These are phyloP conservation scores for Nasonia oneida DNA, from an alignment of 2,888 invertebrate species.

Conservation along the genomic window DNA sequence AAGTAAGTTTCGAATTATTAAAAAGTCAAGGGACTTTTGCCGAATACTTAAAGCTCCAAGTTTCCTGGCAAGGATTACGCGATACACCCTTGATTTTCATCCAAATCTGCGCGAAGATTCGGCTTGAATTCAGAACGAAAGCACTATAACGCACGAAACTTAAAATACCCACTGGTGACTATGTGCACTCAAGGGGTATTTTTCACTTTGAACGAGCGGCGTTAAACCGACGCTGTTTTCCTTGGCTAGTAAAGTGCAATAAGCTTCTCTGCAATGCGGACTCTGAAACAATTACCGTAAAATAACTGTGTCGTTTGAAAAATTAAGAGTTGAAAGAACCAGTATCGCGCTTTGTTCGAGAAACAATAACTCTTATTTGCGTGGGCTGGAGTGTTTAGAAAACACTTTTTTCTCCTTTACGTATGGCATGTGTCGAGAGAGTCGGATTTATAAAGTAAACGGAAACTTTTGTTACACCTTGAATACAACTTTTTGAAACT, in stretches of 20 bases:
- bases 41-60: slow-evolving; percentile 4
- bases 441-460: slow-evolving; percentile 14
- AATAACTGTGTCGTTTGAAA: too few species aligned
- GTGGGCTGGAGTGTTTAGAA: not conserved
- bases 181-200: slow-evolving; percentile 23
- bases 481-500: slow-evolving; percentile 39
- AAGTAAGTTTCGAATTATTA: slow-evolving; percentile 28
- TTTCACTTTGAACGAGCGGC: slow-evolving; percentile 45
- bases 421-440: slow-evolving; percentile 22
- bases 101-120: slow-evolving; percentile 29
- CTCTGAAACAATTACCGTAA: not conserved
- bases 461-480: slow-evolving; percentile 19
- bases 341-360: too few species aligned
- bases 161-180: slow-evolving; percentile 20
- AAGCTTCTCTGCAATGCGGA: slow-evolving; percentile 44
- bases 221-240: slow-evolving; percentile 46
- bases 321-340: too few species aligned
- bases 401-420: not conserved
- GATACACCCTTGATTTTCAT: slow-evolving; percentile 47
- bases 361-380: too few species aligned
- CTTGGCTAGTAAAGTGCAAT: slow-evolving; percentile 23
- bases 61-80: slow-evolving; percentile 49
- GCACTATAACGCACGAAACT: not conserved
- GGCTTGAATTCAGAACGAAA: slow-evolving; percentile 2
- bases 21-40: slow-evolving; percentile 14